Conservation (phyloP, 92 coral and sea anemone genomes). For the Heliopora coerulea region DNA sequence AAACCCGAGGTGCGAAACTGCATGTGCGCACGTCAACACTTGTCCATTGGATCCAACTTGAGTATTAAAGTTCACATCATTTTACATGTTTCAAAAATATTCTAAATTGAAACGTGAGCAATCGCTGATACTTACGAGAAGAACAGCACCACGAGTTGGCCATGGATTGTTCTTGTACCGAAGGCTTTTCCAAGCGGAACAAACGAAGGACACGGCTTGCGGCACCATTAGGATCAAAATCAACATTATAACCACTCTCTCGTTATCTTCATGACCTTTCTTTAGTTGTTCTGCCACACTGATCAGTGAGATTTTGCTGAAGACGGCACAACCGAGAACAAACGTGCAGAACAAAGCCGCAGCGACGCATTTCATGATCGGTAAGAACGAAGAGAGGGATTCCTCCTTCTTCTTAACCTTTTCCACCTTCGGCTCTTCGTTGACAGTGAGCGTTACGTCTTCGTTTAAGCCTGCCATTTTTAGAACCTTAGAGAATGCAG, state of each 20-base stretch:
- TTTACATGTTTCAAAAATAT: no score
- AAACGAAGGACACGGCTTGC: constrained; percentile 56
- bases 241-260: constrained; percentile 73
- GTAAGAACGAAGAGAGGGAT: constrained; percentile 55
- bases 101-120: no score
- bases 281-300: constrained; percentile 48
- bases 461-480: not conserved
- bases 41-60: no score
- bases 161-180: constrained; percentile 62
- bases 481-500: not conserved
- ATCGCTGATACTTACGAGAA: constrained; percentile 78
- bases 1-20: no score
- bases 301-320: constrained; percentile 75
- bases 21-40: no score
- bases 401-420: constrained; percentile 37
- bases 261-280: constrained; percentile 20
- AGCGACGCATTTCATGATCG: constrained; percentile 62
- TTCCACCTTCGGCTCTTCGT: constrained; percentile 25
- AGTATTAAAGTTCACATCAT: no score
- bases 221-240: constrained; percentile 76
- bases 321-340: constrained; percentile 69
- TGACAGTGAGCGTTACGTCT: constrained; percentile 1
- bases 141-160: constrained; percentile 67
- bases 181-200: constrained; percentile 58
- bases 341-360: constrained; percentile 59